phyloP scores from a whole-genome alignment of 2,888 invertebrate genomes.

The Diachrysia chrysitis region DNA sequence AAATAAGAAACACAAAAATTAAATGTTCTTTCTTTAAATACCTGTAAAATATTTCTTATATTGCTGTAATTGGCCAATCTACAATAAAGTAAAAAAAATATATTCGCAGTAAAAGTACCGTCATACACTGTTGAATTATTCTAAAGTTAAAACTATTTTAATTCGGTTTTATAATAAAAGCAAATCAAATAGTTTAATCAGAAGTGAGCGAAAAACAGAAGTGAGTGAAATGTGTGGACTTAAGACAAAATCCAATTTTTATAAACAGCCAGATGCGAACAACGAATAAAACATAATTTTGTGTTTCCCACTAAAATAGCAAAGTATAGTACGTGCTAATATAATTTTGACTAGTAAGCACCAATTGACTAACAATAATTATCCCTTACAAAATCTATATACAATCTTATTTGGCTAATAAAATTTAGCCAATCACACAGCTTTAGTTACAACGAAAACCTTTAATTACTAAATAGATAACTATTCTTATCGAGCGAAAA shows the following conservation, averaged over 20 bases:
- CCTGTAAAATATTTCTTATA: not conserved
- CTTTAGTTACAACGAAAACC: slow-evolving; percentile 61
- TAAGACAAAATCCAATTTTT: not conserved
- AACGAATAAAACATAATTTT: slow-evolving; percentile 28
- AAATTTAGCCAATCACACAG: slow-evolving; percentile 81
- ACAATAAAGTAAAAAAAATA: not conserved
- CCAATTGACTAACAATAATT: slow-evolving; percentile 84
- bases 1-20: slow-evolving; percentile 54
- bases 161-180: not conserved
- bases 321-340: slow-evolving; percentile 79
- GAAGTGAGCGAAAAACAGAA: too few relatives aligned
- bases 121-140: not conserved
- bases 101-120: not conserved
- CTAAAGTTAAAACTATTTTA: not conserved
- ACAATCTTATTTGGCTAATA: slow-evolving; percentile 78
- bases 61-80: not conserved
- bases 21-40: not conserved
- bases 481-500: slow-evolving; percentile 51
- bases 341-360: slow-evolving; percentile 90
- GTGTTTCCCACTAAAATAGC: slow-evolving; percentile 54
- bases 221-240: not conserved
- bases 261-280: not conserved
- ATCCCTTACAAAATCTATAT: slow-evolving; percentile 73
- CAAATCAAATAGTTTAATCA: not conserved
- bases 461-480: slow-evolving; percentile 55